Conservation (phyloP, 2,888 invertebrate species). For the Troides aeacus region DNA sequence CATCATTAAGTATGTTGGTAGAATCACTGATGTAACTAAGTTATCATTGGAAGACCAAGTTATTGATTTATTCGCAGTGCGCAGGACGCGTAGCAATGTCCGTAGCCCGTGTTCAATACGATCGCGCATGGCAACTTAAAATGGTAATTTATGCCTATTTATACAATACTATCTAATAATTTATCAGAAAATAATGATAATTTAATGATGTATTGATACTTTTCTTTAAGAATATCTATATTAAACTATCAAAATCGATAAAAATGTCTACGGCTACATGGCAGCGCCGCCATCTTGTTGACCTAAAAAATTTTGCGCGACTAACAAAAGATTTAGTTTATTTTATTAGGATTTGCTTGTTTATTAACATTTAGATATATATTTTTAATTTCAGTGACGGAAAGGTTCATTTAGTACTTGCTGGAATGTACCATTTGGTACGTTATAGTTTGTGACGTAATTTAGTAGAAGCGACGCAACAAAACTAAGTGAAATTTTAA, state of each 20-base stretch:
- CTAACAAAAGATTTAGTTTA: not conserved
- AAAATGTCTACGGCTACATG: not conserved
- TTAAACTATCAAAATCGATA: not conserved
- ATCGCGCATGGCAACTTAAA: slow-evolving; percentile 6
- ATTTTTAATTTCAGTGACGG: not conserved
- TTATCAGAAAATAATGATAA: not conserved
- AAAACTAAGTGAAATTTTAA: not conserved
- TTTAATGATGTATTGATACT: not conserved
- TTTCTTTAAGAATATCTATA: not conserved
- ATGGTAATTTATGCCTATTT: not conserved
- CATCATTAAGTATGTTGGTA: not conserved
- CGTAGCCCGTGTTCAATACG: not conserved
- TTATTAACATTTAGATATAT: not conserved
- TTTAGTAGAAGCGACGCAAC: not conserved
- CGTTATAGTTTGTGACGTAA: not conserved
- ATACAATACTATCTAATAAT: not conserved
- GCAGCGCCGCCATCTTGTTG: not conserved
- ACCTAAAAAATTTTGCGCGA: not conserved
- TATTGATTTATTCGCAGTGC: slow-evolving; percentile 18
- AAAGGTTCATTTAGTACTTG: not conserved
- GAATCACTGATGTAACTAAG: not conserved
- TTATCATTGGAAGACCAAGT: not conserved
- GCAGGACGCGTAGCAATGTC: slow-evolving; percentile 9
- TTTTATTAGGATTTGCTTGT: not conserved
- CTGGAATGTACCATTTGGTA: not conserved